Evolutionary conservation across 2,888 invertebrate species (phyloP).

Genomic region (Brassicogethes aeneus): DNA sequence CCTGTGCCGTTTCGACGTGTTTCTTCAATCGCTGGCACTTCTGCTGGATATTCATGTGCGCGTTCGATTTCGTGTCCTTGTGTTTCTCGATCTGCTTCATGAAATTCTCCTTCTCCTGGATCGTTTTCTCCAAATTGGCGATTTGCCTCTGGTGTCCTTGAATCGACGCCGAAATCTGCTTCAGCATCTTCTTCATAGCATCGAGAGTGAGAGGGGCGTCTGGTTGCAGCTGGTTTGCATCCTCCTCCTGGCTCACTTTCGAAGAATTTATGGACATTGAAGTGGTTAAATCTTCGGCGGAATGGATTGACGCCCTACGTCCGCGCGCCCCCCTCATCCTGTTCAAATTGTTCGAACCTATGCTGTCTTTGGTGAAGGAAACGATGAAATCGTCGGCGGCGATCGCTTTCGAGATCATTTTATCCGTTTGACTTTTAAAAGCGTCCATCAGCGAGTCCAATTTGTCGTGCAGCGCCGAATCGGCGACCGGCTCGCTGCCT

Average conservation of each 20-base stretch:
- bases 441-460: conserved; percentile 63
- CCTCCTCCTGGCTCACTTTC: conserved; percentile 23
- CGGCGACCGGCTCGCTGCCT: conserved; percentile 41
- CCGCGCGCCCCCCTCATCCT: conserved; percentile 36
- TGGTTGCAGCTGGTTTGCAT: conserved; percentile 15
- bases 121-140: conserved; percentile 58
- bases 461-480: conserved; percentile 46
- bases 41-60: conserved; percentile 53
- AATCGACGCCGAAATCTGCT: conserved; percentile 30
- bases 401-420: conserved; percentile 44
- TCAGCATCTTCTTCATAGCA: conserved; percentile 31
- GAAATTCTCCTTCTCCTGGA: conserved; percentile 65
- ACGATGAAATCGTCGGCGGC: conserved; percentile 13
- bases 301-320: conserved; percentile 38
- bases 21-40: conserved; percentile 52
- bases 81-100: conserved; percentile 58
- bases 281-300: conserved; percentile 31
- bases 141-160: conserved; percentile 59
- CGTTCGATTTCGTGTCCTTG: conserved; percentile 47
- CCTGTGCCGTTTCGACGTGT: conserved; percentile 50
- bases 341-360: conserved; percentile 27
- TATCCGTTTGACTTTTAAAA: conserved; percentile 62
- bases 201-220: conserved; percentile 22
- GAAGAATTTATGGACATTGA: conserved; percentile 20
- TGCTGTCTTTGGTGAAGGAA: conserved; percentile 28